A percentile compares a stretch with the other conserved stretches of the same genome.
These are phyloP conservation scores for Hyperoodon ampullatus DNA, from an alignment of 2,113 vertebrate genomes.

Conservation along the genomic window DNA sequence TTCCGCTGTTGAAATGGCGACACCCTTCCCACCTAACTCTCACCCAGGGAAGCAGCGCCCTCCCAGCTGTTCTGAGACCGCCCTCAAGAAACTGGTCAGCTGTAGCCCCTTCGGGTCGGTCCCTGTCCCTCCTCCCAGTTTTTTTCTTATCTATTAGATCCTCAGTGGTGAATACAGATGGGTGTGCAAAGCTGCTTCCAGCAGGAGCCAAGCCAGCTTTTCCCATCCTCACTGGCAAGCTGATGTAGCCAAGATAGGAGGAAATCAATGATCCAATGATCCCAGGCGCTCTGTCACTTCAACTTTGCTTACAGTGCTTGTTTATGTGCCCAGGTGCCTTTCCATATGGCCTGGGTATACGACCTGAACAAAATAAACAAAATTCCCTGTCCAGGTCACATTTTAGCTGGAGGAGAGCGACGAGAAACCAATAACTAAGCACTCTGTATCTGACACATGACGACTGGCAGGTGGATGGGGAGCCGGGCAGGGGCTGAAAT, in stretches of 20 bases:
- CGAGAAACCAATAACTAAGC: neutral
- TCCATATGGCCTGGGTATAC: fast-evolving
- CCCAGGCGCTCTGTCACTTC: fast-evolving
- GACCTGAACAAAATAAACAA: neutral
- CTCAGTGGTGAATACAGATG: neutral
- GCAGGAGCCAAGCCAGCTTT: too few relatives aligned
- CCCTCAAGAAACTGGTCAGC: too few relatives aligned
- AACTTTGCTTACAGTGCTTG: fast-evolving
- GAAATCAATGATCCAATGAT: fast-evolving
- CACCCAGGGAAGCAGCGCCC: fast-evolving
- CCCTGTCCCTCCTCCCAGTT: fast-evolving
- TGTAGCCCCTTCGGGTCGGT: too few relatives aligned
- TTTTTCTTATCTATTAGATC: fast-evolving
- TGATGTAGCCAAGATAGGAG: fast-evolving
- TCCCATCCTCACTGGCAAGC: too few relatives aligned
- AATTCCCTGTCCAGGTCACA: neutral
- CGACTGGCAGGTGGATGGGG: fast-evolving
- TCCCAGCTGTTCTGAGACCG: fast-evolving
- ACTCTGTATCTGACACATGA: fast-evolving
- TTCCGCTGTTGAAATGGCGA: fast-evolving
- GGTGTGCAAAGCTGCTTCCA: neutral
- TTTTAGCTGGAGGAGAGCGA: neutral
- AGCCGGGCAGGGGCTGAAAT: fast-evolving
- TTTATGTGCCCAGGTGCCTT: too few relatives aligned
- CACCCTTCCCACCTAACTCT: neutral